Evolutionary conservation across 2,797 vertebrate genomes (phyloP).

Genomic region (Prionace glauca): DNA sequence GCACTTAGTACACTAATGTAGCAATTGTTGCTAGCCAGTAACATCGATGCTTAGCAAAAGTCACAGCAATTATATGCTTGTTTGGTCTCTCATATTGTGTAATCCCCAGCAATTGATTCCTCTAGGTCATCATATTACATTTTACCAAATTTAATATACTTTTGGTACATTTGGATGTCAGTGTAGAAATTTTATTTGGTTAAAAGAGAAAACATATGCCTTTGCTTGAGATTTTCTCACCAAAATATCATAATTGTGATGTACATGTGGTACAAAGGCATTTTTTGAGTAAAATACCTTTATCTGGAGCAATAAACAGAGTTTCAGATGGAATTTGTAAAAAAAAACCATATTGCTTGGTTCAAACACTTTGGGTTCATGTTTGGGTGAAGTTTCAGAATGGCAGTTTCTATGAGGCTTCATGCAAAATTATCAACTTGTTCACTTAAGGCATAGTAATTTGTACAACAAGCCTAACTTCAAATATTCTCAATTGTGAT

Average conservation of each 20-base stretch:
- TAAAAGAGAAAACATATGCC: neutral
- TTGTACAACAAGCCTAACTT: neutral
- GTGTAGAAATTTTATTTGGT: neutral
- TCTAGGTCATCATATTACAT: neutral
- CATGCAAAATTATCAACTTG: conserved; percentile 9
- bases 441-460: neutral
- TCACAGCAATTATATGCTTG: neutral
- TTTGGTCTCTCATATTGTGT: neutral
- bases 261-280: neutral
- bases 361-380: neutral
- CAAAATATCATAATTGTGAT: neutral
- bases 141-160: neutral
- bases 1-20: neutral
- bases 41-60: neutral
- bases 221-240: neutral
- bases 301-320: neutral
- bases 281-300: neutral
- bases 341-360: neutral
- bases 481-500: neutral
- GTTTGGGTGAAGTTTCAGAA: conserved; percentile 3
- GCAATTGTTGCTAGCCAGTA: neutral
- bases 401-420: neutral
- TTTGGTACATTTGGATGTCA: neutral
- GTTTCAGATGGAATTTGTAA: neutral
- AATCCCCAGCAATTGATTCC: neutral